phyloP scores from a whole-genome alignment of 2,113 vertebrate genomes.

The Cyanoliseus patagonus region DNA sequence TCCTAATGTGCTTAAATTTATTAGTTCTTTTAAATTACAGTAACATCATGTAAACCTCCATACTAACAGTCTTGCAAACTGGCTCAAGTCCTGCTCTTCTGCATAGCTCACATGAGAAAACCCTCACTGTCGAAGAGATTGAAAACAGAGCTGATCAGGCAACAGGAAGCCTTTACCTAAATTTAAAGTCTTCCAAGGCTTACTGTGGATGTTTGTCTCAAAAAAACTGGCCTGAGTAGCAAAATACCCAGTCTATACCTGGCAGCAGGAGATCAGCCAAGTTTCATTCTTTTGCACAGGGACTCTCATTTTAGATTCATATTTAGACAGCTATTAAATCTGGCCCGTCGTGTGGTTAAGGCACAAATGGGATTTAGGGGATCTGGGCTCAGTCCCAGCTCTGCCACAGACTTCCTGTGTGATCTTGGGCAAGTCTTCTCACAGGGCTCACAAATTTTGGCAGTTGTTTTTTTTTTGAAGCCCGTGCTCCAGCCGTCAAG shows the following conservation, averaged over 20 bases:
- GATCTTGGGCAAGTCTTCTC: not conserved
- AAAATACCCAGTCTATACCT: not conserved
- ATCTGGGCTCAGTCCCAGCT: slow-evolving; percentile 33
- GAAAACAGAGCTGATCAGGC: not conserved
- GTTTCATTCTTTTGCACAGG: not conserved
- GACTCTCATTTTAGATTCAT: not conserved
- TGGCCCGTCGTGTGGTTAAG: not conserved
- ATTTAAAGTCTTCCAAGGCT: not conserved
- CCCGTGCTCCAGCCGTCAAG: not conserved
- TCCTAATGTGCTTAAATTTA: not conserved
- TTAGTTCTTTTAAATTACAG: not conserved
- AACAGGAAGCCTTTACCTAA: slow-evolving; percentile 34
- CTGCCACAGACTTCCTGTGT: slow-evolving; percentile 4
- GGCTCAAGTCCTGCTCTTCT: not conserved
- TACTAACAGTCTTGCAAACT: not conserved
- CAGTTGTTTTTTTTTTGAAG: not conserved
- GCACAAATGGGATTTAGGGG: slow-evolving; percentile 42
- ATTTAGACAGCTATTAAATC: slow-evolving; percentile 47
- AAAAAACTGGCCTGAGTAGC: not conserved
- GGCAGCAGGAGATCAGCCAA: not conserved
- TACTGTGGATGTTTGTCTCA: not conserved
- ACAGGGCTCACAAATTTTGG: not conserved
- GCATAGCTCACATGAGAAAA: not conserved
- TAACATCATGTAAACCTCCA: not conserved
- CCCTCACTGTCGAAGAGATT: not conserved